Evolutionary conservation across 2,888 invertebrate genomes (phyloP).

Genomic region (Griposia aprilina): DNA sequence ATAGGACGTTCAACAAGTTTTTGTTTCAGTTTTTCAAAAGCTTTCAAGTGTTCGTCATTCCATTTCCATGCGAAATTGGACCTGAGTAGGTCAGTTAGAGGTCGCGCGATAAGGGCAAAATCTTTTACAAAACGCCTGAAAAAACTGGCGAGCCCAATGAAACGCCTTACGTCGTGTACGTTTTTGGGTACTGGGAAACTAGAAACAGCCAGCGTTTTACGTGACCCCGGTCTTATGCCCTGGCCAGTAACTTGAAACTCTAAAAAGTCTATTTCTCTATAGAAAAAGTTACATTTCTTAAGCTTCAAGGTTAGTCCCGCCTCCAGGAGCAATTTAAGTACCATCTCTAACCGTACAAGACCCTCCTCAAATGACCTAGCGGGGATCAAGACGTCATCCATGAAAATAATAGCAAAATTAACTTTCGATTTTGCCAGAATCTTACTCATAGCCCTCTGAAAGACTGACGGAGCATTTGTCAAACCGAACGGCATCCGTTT

Average conservation of each 20-base stretch:
- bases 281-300: background rate
- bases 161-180: slow-evolving; percentile 9
- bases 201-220: no score
- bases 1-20: no score
- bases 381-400: no score
- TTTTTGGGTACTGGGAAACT: no score
- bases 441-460: background rate
- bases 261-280: background rate
- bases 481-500: background rate
- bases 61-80: slow-evolving; percentile 8
- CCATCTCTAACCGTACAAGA: background rate
- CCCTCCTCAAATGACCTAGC: no score
- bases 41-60: no score
- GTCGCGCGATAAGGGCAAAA: background rate
- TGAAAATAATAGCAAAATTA: background rate
- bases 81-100: background rate
- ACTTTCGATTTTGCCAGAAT: background rate
- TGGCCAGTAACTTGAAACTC: no score
- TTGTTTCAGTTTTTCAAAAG: no score
- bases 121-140: background rate
- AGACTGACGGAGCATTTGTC: background rate
- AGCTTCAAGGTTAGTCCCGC: background rate
- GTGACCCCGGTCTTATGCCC: no score
- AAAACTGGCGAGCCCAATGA: background rate
- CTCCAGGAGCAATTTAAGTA: background rate